A percentile compares a stretch with the other conserved stretches of the same genome.
These are phyloP conservation scores for Anthopleura sola DNA, from an alignment of 64 coral and sea anemone species.

Conservation along the genomic window DNA sequence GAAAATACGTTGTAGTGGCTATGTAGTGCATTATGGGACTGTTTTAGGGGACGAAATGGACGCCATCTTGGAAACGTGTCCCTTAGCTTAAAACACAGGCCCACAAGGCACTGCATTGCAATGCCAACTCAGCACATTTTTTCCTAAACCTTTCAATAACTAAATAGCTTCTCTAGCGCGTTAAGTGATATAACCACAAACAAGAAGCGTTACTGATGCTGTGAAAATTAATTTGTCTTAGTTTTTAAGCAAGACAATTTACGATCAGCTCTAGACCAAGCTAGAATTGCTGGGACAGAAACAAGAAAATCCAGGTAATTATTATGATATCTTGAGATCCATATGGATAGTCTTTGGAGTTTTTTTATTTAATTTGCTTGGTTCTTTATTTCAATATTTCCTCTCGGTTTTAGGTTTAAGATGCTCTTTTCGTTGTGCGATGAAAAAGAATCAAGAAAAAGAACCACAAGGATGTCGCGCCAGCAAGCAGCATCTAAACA, in stretches of 20 bases:
- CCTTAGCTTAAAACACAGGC: too few relatives aligned
- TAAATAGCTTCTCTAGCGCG: too few relatives aligned
- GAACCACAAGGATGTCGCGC: slow-evolving; percentile 78
- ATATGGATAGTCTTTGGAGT: background rate
- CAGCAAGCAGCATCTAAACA: slow-evolving; percentile 50
- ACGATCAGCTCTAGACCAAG: slow-evolving; percentile 76
- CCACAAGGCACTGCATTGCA: too few relatives aligned
- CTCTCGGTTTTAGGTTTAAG: slow-evolving; percentile 55
- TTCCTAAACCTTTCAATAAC: too few relatives aligned
- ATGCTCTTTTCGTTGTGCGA: slow-evolving; percentile 95
- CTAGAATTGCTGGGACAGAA: slow-evolving; percentile 58
- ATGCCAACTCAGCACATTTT: too few relatives aligned
- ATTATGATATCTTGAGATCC: background rate
- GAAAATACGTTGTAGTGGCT: background rate
- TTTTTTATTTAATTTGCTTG: too few relatives aligned
- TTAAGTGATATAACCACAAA: too few relatives aligned
- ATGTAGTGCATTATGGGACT: too few relatives aligned
- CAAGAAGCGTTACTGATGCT: background rate
- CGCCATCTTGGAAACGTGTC: too few relatives aligned
- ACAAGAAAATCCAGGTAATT: slow-evolving; percentile 67
- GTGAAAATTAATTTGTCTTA: background rate
- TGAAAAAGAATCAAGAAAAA: slow-evolving; percentile 80
- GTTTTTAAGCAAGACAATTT: slow-evolving; percentile 94
- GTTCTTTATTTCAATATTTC: background rate
- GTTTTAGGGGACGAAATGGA: too few relatives aligned